Base-by-base conservation (phyloP, 1,140 invertebrate genomes). In the Halotydeus destructor region DNA sequence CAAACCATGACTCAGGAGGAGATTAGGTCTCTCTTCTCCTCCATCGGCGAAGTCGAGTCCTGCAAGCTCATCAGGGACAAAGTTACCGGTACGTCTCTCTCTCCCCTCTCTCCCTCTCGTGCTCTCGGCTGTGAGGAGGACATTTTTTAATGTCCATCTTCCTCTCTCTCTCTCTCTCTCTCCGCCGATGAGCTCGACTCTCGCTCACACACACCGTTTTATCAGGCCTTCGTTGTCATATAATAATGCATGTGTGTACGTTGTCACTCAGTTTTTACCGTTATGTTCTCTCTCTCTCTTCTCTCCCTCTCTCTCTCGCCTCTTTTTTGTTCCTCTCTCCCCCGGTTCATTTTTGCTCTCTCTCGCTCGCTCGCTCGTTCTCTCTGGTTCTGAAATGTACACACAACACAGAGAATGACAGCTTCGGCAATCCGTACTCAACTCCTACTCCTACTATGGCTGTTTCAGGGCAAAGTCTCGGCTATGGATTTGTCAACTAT, bases 1-100 rank as follows among this genome's bases (percentile, higher is more conserved):
- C 93, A 98, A 66, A 93, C 82, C 42, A 98, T 98, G 94, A 93
- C 86, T 22, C 93, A 98, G 64, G 93, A 98, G 61, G 91, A 98
- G 61, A 94, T 97, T 46, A 70, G 86, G 44, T 88, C 84, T 34
- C 69, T 99, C 34, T 99, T 99, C 64, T 83, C 84, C 14, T 89
- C 82, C 55, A 93, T 97, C 57, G 93, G 93, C 32, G 89, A 97
- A 61, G 85, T 99, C 38, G 93, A 98, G 61, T 93, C 85, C 54
- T 99, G 93, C 67, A 98, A 98, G 67, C 69, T 98, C 43, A 97
- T 98, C 54, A 68, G 89, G 47, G 94, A 99, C 64, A 98, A 98
- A 71, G 79, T 84, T 32, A 91, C 84, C 69, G 85, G 85, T 89
- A 64, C 66, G 63, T 47, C 19, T 28, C 23, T 35, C 31, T 34